These are phyloP conservation scores for Coremacera marginata DNA, from an alignment of 2,888 invertebrate species.

Conservation along the genomic window DNA sequence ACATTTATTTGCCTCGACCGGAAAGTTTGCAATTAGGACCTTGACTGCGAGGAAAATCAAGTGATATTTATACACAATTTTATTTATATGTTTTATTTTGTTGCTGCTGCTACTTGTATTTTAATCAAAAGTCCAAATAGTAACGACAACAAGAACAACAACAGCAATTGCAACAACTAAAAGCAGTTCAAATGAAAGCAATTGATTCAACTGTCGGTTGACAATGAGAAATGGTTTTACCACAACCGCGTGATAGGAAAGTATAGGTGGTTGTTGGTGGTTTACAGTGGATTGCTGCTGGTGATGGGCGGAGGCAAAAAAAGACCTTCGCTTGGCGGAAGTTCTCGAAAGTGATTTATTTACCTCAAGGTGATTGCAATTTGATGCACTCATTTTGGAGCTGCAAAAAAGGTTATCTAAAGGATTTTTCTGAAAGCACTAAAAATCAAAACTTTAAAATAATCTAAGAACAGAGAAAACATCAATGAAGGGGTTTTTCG, in stretches of 20 bases:
- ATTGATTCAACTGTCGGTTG: background rate
- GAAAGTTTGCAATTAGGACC: background rate
- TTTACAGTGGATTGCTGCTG: background rate
- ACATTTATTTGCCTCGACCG: background rate
- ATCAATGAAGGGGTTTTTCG: no score
- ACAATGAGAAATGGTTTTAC: background rate
- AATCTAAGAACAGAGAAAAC: no score
- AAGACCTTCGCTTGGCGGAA: background rate
- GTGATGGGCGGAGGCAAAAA: background rate
- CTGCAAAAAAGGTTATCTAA: background rate
- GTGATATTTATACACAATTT: background rate
- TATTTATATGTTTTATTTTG: background rate
- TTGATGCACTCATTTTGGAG: slow-evolving; percentile 7
- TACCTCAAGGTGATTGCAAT: slow-evolving; percentile 13
- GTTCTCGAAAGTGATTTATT: background rate
- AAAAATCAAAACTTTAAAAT: no score
- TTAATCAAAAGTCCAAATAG: background rate
- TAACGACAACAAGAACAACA: background rate
- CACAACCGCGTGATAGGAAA: slow-evolving; percentile 1
- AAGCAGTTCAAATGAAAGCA: background rate
- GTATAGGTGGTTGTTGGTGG: background rate
- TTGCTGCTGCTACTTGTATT: background rate
- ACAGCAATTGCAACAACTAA: background rate
- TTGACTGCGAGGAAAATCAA: background rate
- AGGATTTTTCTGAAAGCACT: no score